A percentile compares a stretch with the other conserved stretches of the same genome.
Evolutionary conservation across 2,888 invertebrate genomes (phyloP).

Genomic region (Spodoptera littoralis): DNA sequence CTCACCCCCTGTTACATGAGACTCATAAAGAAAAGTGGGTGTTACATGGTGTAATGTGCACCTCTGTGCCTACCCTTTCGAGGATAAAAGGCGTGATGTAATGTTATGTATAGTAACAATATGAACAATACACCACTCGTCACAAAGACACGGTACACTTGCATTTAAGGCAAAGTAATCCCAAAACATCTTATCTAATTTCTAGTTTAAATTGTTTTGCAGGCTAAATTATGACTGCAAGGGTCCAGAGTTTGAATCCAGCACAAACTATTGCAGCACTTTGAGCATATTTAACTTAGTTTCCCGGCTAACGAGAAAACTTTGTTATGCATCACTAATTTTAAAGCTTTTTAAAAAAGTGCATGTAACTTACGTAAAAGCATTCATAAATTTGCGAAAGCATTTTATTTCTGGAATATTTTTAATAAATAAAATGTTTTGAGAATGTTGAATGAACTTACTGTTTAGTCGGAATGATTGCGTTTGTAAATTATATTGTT

Average conservation of each 20-base stretch:
- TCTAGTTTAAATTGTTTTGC: constrained; percentile 14
- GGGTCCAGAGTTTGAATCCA: constrained; percentile 32
- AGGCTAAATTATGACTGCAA: constrained; percentile 8
- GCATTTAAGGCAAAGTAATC: too few relatives aligned
- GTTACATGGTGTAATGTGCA: too few relatives aligned
- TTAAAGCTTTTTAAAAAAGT: constrained; percentile 47
- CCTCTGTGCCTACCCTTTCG: too few relatives aligned
- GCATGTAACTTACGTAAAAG: constrained; percentile 39
- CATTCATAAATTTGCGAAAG: constrained; percentile 29
- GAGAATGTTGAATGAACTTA: not conserved
- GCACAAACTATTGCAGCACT: constrained; percentile 43
- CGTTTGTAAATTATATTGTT: too few relatives aligned
- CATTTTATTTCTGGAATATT: constrained; percentile 28
- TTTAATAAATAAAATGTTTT: constrained; percentile 27
- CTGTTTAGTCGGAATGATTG: too few relatives aligned
- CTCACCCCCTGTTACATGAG: too few relatives aligned
- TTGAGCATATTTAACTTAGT: constrained; percentile 51
- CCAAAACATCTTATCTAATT: not conserved
- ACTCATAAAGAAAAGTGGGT: too few relatives aligned
- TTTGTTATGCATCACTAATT: constrained; percentile 55
- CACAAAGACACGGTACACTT: too few relatives aligned
- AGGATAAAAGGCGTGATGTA: too few relatives aligned
- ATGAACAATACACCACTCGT: too few relatives aligned
- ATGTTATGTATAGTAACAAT: too few relatives aligned
- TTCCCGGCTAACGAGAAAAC: constrained; percentile 53